Conservation (phyloP, 2,888 invertebrate species). For the Acleris literana region DNA sequence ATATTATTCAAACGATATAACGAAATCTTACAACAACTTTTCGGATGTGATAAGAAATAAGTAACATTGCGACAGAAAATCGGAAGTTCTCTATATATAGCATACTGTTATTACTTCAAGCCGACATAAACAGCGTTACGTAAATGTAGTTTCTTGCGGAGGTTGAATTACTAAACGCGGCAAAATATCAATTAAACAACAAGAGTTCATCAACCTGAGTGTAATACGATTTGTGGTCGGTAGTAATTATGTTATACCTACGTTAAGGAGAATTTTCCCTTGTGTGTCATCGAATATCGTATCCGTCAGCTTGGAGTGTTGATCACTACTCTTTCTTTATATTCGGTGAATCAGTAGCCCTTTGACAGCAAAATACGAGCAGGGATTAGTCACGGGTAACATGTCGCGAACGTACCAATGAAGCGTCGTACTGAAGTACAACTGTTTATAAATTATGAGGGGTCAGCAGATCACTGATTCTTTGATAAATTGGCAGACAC, state of each 20-base stretch:
- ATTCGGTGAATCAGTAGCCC: slow-evolving; percentile 11
- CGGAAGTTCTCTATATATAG: slow-evolving; percentile 17
- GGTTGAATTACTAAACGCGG: slow-evolving; percentile 23
- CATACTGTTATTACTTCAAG: slow-evolving; percentile 1
- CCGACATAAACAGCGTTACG: slow-evolving; percentile 17
- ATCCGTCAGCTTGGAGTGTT: slow-evolving; percentile 15
- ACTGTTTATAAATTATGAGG: too few relatives aligned
- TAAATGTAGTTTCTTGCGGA: slow-evolving; percentile 17
- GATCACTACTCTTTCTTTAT: slow-evolving; percentile 12
- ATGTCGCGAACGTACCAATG: slow-evolving; percentile 9
- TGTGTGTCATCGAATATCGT: slow-evolving; percentile 27
- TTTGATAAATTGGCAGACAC: too few relatives aligned
- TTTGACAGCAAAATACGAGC: slow-evolving; percentile 21
- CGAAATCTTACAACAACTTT: not conserved
- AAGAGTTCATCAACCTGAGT: slow-evolving; percentile 27
- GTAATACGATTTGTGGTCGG: slow-evolving; percentile 29
- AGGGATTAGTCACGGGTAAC: slow-evolving; percentile 11
- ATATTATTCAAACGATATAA: too few relatives aligned
- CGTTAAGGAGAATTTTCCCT: slow-evolving; percentile 22
- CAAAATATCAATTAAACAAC: slow-evolving; percentile 32
- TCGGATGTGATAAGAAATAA: slow-evolving; percentile 23
- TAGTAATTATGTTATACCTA: slow-evolving; percentile 8
- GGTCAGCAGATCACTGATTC: too few relatives aligned
- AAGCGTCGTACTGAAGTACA: too few relatives aligned
- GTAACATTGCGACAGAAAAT: slow-evolving; percentile 25